Evolutionary conservation across 2,113 vertebrate genomes (phyloP).

Genomic region (Asarcornis scutulata): DNA sequence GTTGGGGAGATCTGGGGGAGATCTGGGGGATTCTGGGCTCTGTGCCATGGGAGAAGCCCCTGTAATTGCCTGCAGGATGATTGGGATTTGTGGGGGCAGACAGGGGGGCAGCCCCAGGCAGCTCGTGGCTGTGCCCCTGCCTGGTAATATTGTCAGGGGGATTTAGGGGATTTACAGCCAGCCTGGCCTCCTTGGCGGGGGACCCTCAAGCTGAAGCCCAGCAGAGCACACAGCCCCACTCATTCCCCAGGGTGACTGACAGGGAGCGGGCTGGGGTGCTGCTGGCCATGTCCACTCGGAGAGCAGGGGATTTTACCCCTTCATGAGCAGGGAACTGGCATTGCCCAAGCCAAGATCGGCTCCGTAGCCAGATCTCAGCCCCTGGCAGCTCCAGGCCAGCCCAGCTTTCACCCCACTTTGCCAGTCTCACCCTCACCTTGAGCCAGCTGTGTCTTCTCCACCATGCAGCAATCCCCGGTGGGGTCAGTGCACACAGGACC

Average conservation of each 20-base stretch:
- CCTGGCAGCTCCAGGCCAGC: neutral
- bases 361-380: neutral
- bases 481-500: neutral
- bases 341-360: neutral
- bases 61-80: constrained; percentile 42
- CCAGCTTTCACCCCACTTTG: neutral
- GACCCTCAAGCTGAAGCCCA: neutral
- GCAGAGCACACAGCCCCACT: neutral
- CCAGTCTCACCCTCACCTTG: neutral
- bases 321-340: neutral
- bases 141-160: constrained; percentile 22
- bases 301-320: neutral
- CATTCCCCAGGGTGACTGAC: neutral
- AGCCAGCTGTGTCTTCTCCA: neutral
- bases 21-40: neutral
- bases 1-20: neutral
- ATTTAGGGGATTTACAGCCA: constrained; percentile 59
- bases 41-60: constrained; percentile 27
- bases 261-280: neutral
- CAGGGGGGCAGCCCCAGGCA: neutral
- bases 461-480: neutral
- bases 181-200: neutral
- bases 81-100: constrained; percentile 51
- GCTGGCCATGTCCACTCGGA: neutral
- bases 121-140: neutral